phyloP scores from a whole-genome alignment of 2,113 vertebrate species.

The Mus spicilegus region DNA sequence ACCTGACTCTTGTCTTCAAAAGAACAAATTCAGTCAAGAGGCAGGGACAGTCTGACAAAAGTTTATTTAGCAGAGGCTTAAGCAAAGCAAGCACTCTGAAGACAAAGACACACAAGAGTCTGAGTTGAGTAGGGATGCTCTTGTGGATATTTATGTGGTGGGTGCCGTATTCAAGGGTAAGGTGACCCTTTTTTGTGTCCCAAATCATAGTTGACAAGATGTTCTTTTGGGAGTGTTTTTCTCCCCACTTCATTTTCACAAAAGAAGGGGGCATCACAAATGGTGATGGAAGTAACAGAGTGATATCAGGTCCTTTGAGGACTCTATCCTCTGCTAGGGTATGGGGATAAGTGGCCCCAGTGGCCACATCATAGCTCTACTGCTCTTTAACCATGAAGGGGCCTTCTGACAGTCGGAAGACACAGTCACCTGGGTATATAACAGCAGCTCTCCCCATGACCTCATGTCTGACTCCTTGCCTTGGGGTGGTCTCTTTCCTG shows the following conservation, averaged over 20 bases:
- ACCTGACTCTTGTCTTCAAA: background rate
- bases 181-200: background rate
- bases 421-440: background rate
- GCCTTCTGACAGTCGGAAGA: background rate
- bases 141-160: background rate
- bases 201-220: background rate
- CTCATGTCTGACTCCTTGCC: background rate
- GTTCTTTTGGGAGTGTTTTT: background rate
- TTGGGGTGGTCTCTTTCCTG: background rate
- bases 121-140: background rate
- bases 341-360: background rate
- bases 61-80: background rate
- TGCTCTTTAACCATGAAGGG: background rate
- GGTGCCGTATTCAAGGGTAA: background rate
- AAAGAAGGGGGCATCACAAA: background rate
- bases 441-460: background rate
- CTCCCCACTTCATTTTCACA: background rate
- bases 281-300: too few species aligned
- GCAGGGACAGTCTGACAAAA: background rate
- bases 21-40: background rate
- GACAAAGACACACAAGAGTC: too few species aligned
- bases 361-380: background rate
- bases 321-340: background rate
- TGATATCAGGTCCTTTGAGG: background rate
- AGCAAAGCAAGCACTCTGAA: background rate